phyloP scores from a whole-genome alignment of 2,113 vertebrate genomes.

The Amphiprion ocellaris region DNA sequence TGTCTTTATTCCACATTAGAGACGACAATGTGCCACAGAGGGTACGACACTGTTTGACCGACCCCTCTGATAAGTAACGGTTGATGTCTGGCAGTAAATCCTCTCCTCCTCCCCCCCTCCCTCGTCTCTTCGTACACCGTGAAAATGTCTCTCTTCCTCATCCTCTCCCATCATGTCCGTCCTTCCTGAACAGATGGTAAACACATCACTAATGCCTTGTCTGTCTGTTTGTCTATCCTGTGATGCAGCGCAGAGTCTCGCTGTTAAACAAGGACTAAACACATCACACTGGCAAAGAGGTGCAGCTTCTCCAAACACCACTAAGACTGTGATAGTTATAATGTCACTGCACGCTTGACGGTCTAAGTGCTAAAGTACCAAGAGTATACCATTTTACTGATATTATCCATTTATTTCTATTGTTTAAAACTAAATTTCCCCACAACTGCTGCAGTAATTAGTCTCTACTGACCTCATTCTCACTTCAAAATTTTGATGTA shows the following conservation, averaged over 20 bases:
- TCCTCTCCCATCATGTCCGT: slow-evolving; percentile 58
- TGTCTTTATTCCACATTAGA: slow-evolving; percentile 20
- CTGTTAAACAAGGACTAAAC: slow-evolving; percentile 60
- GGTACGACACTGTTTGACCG: slow-evolving; percentile 27
- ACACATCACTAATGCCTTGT: slow-evolving; percentile 71
- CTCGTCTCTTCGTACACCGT: slow-evolving; percentile 21
- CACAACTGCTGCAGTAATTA: background rate
- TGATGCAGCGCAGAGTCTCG: slow-evolving; percentile 62
- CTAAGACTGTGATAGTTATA: slow-evolving; percentile 28
- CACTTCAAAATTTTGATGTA: no score
- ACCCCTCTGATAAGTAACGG: slow-evolving; percentile 45
- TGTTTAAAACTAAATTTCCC: background rate
- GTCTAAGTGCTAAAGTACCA: slow-evolving; percentile 22
- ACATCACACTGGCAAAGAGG: slow-evolving; percentile 43
- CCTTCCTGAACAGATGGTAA: slow-evolving; percentile 77
- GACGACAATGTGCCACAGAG: slow-evolving; percentile 26
- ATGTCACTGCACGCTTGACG: slow-evolving; percentile 23
- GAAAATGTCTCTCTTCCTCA: slow-evolving; percentile 65
- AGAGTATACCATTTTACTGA: slow-evolving; percentile 26
- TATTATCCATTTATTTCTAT: slow-evolving; percentile 9
- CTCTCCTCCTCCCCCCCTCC: background rate
- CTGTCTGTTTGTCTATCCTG: slow-evolving; percentile 66
- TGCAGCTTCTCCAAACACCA: slow-evolving; percentile 43
- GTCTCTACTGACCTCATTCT: background rate
- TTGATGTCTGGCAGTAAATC: slow-evolving; percentile 57